Evolutionary conservation across 2,113 vertebrate genomes (phyloP), one percentile per base, ranked within the genome.

Genomic region (Aplodontia rufa): DNA sequence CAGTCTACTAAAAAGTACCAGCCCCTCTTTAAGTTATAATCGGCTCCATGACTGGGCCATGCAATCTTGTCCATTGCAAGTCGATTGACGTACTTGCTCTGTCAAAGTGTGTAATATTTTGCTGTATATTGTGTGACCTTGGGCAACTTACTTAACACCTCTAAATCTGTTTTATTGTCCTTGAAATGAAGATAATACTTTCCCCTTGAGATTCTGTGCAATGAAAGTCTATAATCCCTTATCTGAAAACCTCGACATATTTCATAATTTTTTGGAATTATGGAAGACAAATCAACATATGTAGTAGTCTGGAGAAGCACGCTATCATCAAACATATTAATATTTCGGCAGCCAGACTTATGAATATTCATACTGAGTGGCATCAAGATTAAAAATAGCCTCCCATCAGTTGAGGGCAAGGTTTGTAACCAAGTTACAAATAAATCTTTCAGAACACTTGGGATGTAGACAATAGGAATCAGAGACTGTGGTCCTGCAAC

Each of bases 311-410:
- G 51, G 55, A 78, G 79, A 91, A 71, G 78, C 22, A 93, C 60
- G 20, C 37, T n/a, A 10, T 90, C 88, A 90, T 92, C 85, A 84
- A 78, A 95, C 66, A 91, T 37, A 80, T 79, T 94, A 94, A 90
- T 93, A 91, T 94, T 92, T 86, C 89, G 96, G 55, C 32, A 87
- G 40, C 84, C 80, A 95, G 64, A 92, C 16, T 62, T 37, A 93
- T 95, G 96, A 96, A 95, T 97, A 97, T 90, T 93, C 90, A 97
- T 40, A 64, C 1, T 0, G 42, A 75, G 22, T 74, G 32, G 87
- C 58, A n/a, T 45, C 55, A 82, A 90, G 87, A 79, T 90, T 97
- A 96, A 92, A 96, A 97, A 96, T 87, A 96, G 40, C 58, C 66
- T 87, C 76, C 92, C 19, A 28, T 81, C 72, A 83, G 60, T 51